Conservation (phyloP, 2,797 vertebrate species). For the Semaprochilodus insignis region DNA sequence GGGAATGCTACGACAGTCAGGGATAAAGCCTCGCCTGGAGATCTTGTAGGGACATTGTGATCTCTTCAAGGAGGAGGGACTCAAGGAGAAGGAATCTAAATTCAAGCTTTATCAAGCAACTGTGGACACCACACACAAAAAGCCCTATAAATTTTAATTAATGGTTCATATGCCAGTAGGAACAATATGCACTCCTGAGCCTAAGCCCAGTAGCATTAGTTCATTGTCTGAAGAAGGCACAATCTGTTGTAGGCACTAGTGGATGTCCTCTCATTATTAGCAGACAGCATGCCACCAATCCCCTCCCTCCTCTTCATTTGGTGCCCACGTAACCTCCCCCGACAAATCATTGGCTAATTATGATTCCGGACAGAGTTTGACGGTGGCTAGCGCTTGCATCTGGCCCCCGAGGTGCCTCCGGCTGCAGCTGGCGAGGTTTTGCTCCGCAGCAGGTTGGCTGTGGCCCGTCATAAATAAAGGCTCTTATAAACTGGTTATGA, state of each 20-base stretch:
- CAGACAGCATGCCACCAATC: constrained; percentile 59
- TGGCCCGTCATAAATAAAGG: constrained; percentile 94
- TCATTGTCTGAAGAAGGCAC: constrained; percentile 58
- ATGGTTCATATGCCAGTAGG: constrained; percentile 56
- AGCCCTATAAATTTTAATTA: constrained; percentile 48
- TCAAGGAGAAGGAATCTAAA: constrained; percentile 20
- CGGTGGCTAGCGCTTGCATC: constrained; percentile 83
- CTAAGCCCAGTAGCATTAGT: constrained; percentile 55
- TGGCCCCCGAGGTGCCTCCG: constrained; percentile 83
- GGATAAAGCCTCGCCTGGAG: neutral
- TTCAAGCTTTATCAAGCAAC: constrained; percentile 1
- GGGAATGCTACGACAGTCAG: neutral
- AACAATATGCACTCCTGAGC: constrained; percentile 54
- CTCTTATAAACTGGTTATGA: constrained; percentile 97
- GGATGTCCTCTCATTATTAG: constrained; percentile 59
- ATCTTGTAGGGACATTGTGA: constrained; percentile 8
- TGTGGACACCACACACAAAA: neutral
- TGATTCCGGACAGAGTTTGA: constrained; percentile 87
- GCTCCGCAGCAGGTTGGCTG: constrained; percentile 88
- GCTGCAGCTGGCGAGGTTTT: constrained; percentile 87
- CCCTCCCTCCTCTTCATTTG: constrained; percentile 61
- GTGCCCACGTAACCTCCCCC: constrained; percentile 64
- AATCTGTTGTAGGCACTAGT: constrained; percentile 59
- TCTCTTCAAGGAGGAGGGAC: constrained; percentile 23
- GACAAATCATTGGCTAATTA: constrained; percentile 88